Percentiles rank a stretch among this genome's conserved stretches.
phyloP scores from a whole-genome alignment of 2,113 vertebrate genomes.

The Neotragus moschatus region DNA sequence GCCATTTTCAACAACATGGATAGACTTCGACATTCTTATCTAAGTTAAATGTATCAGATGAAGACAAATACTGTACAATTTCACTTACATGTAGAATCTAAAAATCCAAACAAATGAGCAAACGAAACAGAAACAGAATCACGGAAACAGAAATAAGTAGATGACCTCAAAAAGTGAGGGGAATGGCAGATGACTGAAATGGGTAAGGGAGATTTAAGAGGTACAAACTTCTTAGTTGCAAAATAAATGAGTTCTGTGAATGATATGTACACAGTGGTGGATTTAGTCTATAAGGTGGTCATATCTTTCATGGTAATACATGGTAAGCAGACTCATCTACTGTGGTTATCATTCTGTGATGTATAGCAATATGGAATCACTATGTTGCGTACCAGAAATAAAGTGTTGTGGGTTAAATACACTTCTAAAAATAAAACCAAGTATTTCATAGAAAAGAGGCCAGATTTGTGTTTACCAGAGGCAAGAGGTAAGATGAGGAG shows the following conservation, averaged over 20 bases:
- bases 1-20: not conserved
- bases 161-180: too few relatives aligned
- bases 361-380: not conserved
- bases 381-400: not conserved
- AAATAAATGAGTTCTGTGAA: not conserved
- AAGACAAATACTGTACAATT: not conserved
- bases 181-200: not conserved
- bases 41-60: not conserved
- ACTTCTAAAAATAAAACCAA: not conserved
- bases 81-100: not conserved
- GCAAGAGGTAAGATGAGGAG: not conserved
- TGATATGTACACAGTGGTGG: not conserved
- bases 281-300: not conserved
- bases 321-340: not conserved
- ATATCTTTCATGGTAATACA: not conserved
- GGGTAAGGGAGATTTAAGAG: not conserved
- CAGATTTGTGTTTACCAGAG: not conserved
- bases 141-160: not conserved
- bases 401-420: not conserved
- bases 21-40: not conserved
- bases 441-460: not conserved
- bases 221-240: not conserved
- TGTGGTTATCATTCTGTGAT: not conserved
- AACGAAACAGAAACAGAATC: not conserved
- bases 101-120: not conserved